Conservation (phyloP, 1,140 invertebrate genomes). For the Zaprionus taronus region DNA sequence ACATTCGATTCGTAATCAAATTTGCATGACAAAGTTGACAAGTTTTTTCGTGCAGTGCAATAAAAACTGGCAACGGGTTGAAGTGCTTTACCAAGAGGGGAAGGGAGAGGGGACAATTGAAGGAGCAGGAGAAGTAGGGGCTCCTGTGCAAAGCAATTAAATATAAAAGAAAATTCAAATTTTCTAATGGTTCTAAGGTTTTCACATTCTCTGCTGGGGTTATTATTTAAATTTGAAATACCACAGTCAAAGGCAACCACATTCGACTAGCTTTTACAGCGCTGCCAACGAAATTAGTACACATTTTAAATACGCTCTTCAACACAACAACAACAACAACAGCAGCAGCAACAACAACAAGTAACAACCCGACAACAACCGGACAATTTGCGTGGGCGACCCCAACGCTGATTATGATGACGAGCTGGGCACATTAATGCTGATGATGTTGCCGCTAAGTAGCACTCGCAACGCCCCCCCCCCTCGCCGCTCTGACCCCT, state of each 20-base stretch:
- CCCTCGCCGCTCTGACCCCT: slow-evolving; percentile 34
- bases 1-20: slow-evolving; percentile 34
- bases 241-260: slow-evolving; percentile 14
- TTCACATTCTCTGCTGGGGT: neutral
- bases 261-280: slow-evolving; percentile 43
- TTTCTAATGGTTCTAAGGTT: neutral
- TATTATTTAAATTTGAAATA: slow-evolving; percentile 18
- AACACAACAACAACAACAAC: slow-evolving; percentile 10
- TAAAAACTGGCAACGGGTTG: neutral
- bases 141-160: neutral
- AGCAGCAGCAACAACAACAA: slow-evolving; percentile 10
- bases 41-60: slow-evolving; percentile 4
- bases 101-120: neutral
- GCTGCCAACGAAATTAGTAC: slow-evolving; percentile 47
- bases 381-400: slow-evolving; percentile 68
- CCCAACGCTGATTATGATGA: slow-evolving; percentile 72
- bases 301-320: slow-evolving; percentile 54
- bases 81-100: neutral
- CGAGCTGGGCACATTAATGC: slow-evolving; percentile 77
- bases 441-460: slow-evolving; percentile 79
- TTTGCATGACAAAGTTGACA: slow-evolving; percentile 23
- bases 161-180: slow-evolving; percentile 7
- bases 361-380: slow-evolving; percentile 30
- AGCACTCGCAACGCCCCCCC: slow-evolving; percentile 64
- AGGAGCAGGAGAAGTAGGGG: neutral